Conservation (phyloP, 92 coral and sea anemone species). For the Hydrozoanthus gracilis region DNA sequence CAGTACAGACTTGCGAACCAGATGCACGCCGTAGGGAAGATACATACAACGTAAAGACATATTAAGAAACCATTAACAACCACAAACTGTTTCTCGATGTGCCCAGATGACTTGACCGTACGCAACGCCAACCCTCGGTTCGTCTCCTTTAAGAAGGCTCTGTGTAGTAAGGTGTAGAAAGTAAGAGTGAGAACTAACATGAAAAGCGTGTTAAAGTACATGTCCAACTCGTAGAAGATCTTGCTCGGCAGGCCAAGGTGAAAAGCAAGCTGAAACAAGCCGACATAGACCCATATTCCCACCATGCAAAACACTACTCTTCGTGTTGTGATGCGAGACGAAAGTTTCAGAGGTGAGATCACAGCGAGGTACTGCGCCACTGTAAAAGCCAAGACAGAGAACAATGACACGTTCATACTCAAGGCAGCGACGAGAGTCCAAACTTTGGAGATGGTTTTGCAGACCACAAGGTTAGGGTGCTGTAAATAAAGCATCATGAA, state of each 20-base stretch:
- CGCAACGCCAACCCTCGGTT: slow-evolving; percentile 15
- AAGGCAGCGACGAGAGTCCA: slow-evolving; percentile 15
- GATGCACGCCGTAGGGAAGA: slow-evolving; percentile 5
- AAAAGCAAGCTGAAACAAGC: slow-evolving; percentile 6
- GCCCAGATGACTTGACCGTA: slow-evolving; percentile 14
- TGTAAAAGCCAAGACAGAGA: slow-evolving; percentile 32
- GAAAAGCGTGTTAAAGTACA: slow-evolving; percentile 31
- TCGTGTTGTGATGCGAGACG: slow-evolving; percentile 21
- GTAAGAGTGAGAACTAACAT: slow-evolving; percentile 1
- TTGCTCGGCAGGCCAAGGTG: slow-evolving; percentile 22
- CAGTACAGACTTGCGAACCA: slow-evolving; percentile 25
- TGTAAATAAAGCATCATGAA: slow-evolving; percentile 28
- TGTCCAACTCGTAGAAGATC: slow-evolving; percentile 37
- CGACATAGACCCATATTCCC: slow-evolving; percentile 15
- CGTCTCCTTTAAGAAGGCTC: slow-evolving; percentile 6
- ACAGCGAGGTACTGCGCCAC: slow-evolving; percentile 40
- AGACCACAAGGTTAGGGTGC: slow-evolving; percentile 14
- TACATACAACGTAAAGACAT: slow-evolving; percentile 11
- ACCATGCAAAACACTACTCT: slow-evolving; percentile 25
- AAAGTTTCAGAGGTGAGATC: slow-evolving; percentile 22
- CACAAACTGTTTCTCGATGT: slow-evolving; percentile 21
- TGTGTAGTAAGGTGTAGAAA: slow-evolving; percentile 14
- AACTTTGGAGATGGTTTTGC: background rate
- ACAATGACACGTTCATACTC: slow-evolving; percentile 20
- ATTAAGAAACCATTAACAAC: slow-evolving; percentile 24